phyloP scores from a whole-genome alignment of 2,113 vertebrate species.

The Podilymbus podiceps region DNA sequence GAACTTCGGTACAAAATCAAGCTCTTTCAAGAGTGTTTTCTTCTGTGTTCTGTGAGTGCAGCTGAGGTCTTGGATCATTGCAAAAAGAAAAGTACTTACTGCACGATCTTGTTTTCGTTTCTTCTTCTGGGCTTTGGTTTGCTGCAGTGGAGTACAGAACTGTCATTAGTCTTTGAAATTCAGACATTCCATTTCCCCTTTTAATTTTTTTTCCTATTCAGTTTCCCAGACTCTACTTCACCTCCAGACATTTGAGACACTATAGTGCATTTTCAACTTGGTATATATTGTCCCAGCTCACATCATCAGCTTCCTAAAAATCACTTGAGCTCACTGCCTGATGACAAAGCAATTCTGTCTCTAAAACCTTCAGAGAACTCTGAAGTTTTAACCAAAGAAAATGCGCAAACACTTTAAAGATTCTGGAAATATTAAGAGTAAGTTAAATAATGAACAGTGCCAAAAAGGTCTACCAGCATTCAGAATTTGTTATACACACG shows the following conservation, averaged over 20 bases:
- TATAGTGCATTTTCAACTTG: background rate
- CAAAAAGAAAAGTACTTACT: conserved; percentile 75
- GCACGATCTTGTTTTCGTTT: conserved; percentile 90
- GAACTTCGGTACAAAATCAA: background rate
- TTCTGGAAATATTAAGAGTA: background rate
- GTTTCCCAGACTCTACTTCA: background rate
- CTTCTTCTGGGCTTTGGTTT: conserved; percentile 90
- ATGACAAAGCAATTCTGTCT: background rate
- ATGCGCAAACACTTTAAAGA: background rate
- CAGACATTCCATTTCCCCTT: background rate
- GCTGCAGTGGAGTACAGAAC: conserved; percentile 69
- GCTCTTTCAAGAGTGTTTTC: background rate
- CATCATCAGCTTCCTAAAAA: background rate
- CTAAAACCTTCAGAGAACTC: background rate
- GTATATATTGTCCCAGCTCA: background rate
- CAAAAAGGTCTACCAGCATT: background rate
- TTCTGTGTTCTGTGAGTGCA: background rate
- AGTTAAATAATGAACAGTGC: background rate
- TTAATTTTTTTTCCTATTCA: background rate
- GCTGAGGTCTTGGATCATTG: background rate
- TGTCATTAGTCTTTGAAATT: background rate
- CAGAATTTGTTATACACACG: background rate
- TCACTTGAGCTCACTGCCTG: background rate
- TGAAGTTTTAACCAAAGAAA: background rate
- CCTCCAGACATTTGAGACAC: background rate